Conservation (phyloP, 2,888 invertebrate genomes). For the Lysandra coridon region DNA sequence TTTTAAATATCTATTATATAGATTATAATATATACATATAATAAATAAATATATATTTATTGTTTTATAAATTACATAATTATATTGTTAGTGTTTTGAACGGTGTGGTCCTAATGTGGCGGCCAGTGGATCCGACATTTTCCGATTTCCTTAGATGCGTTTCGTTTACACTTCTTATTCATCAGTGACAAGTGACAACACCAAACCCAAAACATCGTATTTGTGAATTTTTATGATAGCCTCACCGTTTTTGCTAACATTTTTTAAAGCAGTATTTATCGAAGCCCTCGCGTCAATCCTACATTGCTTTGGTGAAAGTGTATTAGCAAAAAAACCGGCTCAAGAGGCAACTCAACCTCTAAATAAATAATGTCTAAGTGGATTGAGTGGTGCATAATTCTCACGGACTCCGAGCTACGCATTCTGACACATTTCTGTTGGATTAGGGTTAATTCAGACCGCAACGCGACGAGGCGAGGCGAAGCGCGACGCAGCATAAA, state of each 20-base stretch:
- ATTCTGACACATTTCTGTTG: neutral
- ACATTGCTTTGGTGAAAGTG: conserved; percentile 1
- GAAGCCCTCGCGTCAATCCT: neutral
- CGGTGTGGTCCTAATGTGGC: no score
- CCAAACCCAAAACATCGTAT: neutral
- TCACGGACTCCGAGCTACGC: neutral
- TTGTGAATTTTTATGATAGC: neutral
- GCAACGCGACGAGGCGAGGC: no score
- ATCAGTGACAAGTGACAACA: neutral
- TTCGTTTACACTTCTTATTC: no score
- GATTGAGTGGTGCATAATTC: neutral
- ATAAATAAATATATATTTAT: no score
- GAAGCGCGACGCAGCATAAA: no score
- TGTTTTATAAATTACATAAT: no score
- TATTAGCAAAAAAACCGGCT: neutral
- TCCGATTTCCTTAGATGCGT: no score
- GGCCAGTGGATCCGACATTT: no score
- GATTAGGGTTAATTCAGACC: neutral
- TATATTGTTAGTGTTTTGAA: no score
- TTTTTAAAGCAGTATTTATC: neutral
- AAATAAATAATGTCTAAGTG: conserved; percentile 15
- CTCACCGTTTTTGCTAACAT: neutral
- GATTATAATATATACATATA: no score
- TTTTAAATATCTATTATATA: no score
- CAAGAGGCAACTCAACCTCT: conserved; percentile 17